Base-by-base conservation (phyloP, 2,888 invertebrate species). In the Stegana nigrithorax region DNA sequence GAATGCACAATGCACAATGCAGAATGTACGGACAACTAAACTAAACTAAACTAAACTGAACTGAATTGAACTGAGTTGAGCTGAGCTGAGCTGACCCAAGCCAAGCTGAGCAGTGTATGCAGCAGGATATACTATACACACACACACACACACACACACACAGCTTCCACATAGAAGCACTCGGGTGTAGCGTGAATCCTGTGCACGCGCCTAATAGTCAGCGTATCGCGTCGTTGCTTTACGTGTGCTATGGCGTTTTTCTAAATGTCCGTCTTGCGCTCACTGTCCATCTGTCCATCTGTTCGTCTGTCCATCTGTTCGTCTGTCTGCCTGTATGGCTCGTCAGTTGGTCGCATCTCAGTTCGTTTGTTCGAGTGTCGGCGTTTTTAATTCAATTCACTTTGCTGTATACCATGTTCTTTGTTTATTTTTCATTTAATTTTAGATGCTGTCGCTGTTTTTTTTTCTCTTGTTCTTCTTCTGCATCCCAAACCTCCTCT, bases 391-490 rank as follows among this genome's bases (percentile, higher is more conserved):
- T 75, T 75, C 79, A 77, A 79, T 79, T 68, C 68, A 57, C 36
- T 36, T 36, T 36, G 67, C 73, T 50, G n/a, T 73, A 64, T 63
- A 75, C 73, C 68, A 73, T 67, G 64, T 77, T 75, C 79, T 75
- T 79, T 79, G 79, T 75, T 75, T 75, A 75, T 77, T 79, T 75
- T 75, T 79, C 73, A 75, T 79, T 75, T 75, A 75, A 79, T 79
- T 79, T 79, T 73, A 73, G 72, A 75, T 68, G 67, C 65, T 68
- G 71, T 71, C 64, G 68, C 60, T 57, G 12, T 36, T 39, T 27
- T 4, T 53, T 26, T 27, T 27, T 25, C 32, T 55, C 19, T 19
- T 21, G 50, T n/a, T 55, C 23, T 55, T n/a, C n/a, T n/a, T n/a
- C n/a, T n/a, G n/a, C n/a, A n/a, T n/a, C n/a, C n/a, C n/a, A n/a